Conservation (phyloP, 2,113 vertebrate genomes). For the Pitta sordida region DNA sequence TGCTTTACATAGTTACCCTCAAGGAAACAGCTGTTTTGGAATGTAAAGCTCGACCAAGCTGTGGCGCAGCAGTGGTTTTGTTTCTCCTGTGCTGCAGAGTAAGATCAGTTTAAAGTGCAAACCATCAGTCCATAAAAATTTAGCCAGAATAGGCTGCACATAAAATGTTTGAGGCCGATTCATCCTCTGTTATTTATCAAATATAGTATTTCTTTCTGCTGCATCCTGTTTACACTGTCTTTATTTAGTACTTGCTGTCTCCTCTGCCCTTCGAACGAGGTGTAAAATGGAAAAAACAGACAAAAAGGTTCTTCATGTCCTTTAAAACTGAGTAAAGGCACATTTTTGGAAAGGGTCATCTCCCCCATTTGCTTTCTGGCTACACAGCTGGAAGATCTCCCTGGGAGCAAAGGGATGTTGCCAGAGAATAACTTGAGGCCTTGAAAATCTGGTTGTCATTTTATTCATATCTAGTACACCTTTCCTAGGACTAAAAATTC, state of each 20-base stretch:
- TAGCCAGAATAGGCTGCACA: background rate
- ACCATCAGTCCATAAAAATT: background rate
- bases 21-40: background rate
- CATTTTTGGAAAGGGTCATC: background rate
- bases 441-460: background rate
- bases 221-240: background rate
- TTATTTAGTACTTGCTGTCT: background rate
- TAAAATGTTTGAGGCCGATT: background rate
- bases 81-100: background rate
- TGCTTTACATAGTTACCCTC: background rate
- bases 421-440: background rate
- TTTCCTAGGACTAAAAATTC: background rate
- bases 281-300: background rate
- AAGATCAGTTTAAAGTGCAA: background rate
- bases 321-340: background rate
- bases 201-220: background rate
- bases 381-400: background rate
- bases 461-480: background rate
- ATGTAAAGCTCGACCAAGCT: background rate
- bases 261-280: background rate
- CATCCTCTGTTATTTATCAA: background rate
- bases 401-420: background rate
- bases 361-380: background rate
- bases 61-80: background rate
- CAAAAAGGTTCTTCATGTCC: background rate